A percentile compares a stretch with the other conserved stretches of the same genome.
Conservation (phyloP, 2,797 vertebrate species). For the Euthynnus affinis region DNA sequence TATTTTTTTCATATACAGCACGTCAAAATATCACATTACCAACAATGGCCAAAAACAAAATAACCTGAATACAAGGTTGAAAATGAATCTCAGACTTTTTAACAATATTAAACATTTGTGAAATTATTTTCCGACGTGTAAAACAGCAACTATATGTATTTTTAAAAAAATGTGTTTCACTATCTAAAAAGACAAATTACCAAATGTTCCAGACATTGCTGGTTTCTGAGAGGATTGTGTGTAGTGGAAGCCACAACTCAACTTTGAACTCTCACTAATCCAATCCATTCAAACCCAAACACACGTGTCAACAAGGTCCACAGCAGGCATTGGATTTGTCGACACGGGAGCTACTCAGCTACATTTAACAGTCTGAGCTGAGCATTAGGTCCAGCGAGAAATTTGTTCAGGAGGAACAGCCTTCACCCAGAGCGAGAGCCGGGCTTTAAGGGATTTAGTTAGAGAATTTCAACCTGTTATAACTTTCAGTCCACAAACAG, state of each 20-base stretch:
- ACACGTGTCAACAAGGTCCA: conserved; percentile 57
- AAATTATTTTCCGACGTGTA: background rate
- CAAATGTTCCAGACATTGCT: conserved; percentile 13
- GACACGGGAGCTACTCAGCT: conserved; percentile 47
- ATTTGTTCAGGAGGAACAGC: conserved; percentile 8
- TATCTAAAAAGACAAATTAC: background rate
- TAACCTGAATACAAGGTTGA: conserved; percentile 9
- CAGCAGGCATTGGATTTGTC: conserved; percentile 55
- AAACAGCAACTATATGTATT: conserved; percentile 5
- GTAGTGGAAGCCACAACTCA: conserved; percentile 33
- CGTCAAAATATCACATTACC: background rate
- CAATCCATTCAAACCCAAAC: conserved; percentile 60
- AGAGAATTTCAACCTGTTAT: background rate
- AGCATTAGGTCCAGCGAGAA: conserved; percentile 40
- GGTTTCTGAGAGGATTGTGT: conserved; percentile 51
- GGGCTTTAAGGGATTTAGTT: background rate
- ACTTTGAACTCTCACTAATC: conserved; percentile 67
- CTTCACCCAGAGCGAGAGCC: conserved; percentile 1
- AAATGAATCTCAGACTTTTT: background rate
- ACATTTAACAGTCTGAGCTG: conserved; percentile 51
- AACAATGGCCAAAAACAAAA: conserved; percentile 1
- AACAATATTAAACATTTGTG: background rate
- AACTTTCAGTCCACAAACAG: background rate
- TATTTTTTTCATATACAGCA: background rate
- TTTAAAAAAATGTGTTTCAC: background rate